Conservation (phyloP, 2,797 vertebrate species). For the Rhabdomys pumilio region DNA sequence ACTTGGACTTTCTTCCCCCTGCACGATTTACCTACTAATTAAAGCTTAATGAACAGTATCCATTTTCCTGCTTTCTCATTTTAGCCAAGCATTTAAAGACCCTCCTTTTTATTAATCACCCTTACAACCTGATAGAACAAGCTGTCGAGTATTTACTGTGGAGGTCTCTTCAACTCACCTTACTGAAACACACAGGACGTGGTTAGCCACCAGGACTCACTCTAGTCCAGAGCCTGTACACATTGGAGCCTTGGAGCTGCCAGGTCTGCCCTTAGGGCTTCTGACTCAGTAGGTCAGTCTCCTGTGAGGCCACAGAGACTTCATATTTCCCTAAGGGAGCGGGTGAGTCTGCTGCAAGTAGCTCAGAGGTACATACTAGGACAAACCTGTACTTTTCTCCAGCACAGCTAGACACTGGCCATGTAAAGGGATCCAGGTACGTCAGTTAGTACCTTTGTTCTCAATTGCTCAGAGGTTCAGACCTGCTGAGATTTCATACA, state of each 20-base stretch:
- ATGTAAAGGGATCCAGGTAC: not conserved
- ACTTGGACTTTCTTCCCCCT: slow-evolving; percentile 49
- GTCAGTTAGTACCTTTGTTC: not conserved
- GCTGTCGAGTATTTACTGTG: not conserved
- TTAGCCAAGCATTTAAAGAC: slow-evolving; percentile 14
- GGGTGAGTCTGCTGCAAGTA: not conserved
- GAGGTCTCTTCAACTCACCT: not conserved
- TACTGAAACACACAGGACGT: not conserved
- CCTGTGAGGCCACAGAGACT: not conserved
- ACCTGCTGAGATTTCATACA: not conserved
- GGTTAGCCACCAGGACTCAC: not conserved
- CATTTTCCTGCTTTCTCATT: slow-evolving; percentile 55
- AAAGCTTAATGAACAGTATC: slow-evolving; percentile 72
- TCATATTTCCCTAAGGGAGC: not conserved
- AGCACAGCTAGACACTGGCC: not conserved
- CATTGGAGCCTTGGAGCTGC: not conserved
- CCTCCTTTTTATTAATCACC: slow-evolving; percentile 46
- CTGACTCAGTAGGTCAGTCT: not conserved
- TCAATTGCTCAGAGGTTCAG: not conserved
- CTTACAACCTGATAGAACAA: not conserved
- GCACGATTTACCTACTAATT: slow-evolving; percentile 71
- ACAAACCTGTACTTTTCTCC: not conserved
- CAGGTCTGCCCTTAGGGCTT: not conserved
- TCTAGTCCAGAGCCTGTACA: not conserved
- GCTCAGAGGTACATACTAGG: not conserved